Base-by-base conservation (phyloP, 2,888 invertebrate species). In the Drosophila histrio region DNA sequence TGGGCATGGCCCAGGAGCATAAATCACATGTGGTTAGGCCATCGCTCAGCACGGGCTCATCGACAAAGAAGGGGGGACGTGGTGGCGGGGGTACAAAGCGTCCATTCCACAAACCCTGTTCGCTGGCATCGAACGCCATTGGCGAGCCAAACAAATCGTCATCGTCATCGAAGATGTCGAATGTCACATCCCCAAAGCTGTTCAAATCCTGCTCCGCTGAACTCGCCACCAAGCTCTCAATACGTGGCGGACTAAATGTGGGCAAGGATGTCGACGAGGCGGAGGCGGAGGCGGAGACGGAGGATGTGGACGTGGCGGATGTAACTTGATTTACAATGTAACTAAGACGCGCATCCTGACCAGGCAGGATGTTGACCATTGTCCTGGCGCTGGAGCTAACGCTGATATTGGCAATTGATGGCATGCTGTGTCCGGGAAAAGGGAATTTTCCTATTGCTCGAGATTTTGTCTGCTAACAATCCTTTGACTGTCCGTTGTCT, bases 1-100 rank as follows among this genome's bases (percentile, higher is more conserved):
- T 91, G 93, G 93, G 93, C 94, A 94, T 91, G 73, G 95, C 95
- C 95, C 95, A 95, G 74, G 94, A 93, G 91, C 95, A 95, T 78
- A 95, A 93, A 92, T 95, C 95, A 91, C 95, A 95, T 84, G 95
- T 95, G 84, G 95, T 95, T 77, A 95, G 93, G 67, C 95, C 95
- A 91, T 95, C 95, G 70, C 94, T 93, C 75, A 93, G 92, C 67
- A 91, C 90, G 64, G 93, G 93, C 66, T 92, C 93, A 57, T 94
- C 94, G 80, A 94, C 94, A 64, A 95, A 92, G 89, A 94, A 94
- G 43, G 94, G 93, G 17, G 94, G 94, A 68, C 94, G 92, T 15
- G 95, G 95, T 39, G 95, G 95, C 52, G 95, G 95, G 47, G 94
- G 94, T 64, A 95, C 93, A 88, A 94, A 94, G 69, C 93, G 89